These are phyloP conservation scores for Cyrtodaria siliqua DNA, from an alignment of 2,888 invertebrate genomes.

Conservation along the genomic window DNA sequence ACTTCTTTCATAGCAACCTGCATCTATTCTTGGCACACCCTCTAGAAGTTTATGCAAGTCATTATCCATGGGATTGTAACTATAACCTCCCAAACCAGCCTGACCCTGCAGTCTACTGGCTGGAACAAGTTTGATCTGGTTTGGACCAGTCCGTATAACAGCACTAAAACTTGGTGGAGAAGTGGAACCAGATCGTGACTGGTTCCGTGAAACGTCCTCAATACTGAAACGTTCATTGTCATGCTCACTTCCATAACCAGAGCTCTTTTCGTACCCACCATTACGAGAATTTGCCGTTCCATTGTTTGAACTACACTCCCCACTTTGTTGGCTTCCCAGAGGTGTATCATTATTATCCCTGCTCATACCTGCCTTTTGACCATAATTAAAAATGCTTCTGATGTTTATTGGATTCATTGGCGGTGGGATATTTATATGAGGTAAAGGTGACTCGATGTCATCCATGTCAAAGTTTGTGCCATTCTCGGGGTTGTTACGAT, in stretches of 20 bases:
- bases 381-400: constrained; percentile 75
- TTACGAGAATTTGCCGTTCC: constrained; percentile 76
- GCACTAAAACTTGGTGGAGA: constrained; percentile 81
- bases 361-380: constrained; percentile 61
- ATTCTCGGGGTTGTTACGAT: constrained; percentile 67
- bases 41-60: constrained; percentile 77
- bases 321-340: constrained; percentile 70
- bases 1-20: constrained; percentile 77
- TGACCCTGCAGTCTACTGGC: constrained; percentile 69
- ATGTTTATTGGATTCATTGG: constrained; percentile 80
- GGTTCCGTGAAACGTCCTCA: constrained; percentile 73
- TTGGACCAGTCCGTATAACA: constrained; percentile 81
- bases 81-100: constrained; percentile 54
- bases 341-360: constrained; percentile 75
- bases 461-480: constrained; percentile 53
- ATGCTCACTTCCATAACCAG: constrained; percentile 82
- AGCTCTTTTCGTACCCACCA: constrained; percentile 77
- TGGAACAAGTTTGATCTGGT: constrained; percentile 81
- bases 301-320: constrained; percentile 74
- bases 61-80: constrained; percentile 58
- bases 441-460: constrained; percentile 67
- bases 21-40: constrained; percentile 78
- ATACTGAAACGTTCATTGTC: constrained; percentile 78
- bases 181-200: constrained; percentile 68
- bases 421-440: constrained; percentile 77